Conservation (phyloP, 2,797 vertebrate species). For the Chromis chromis region DNA sequence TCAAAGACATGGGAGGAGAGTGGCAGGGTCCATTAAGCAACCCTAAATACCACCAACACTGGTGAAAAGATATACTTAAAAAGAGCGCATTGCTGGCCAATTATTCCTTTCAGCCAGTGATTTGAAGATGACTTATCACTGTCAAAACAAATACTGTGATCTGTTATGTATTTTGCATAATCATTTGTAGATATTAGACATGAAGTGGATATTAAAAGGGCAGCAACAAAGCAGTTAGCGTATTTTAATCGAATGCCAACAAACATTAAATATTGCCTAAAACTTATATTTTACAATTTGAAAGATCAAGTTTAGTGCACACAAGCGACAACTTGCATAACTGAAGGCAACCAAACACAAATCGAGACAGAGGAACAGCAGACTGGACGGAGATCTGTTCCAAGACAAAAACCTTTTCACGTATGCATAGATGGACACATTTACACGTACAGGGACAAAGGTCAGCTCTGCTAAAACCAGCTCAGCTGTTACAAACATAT, state of each 20-base stretch:
- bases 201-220: not conserved
- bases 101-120: slow-evolving; percentile 15
- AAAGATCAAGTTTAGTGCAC: too few species aligned
- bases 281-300: not conserved
- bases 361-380: not conserved
- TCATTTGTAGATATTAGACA: not conserved
- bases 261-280: not conserved
- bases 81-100: slow-evolving; percentile 1
- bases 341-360: not conserved
- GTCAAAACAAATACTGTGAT: not conserved
- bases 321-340: not conserved
- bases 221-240: not conserved
- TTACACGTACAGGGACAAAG: slow-evolving; percentile 3
- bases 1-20: slow-evolving; percentile 45
- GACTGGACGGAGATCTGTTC: slow-evolving; percentile 14
- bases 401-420: not conserved
- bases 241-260: not conserved
- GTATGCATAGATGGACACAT: not conserved
- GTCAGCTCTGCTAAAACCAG: slow-evolving; percentile 40
- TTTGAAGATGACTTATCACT: not conserved
- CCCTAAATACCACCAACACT: slow-evolving; percentile 36
- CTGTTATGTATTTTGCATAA: not conserved
- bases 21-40: slow-evolving; percentile 43
- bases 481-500: slow-evolving; percentile 61
- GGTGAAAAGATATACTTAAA: slow-evolving; percentile 13